Evolutionary conservation across 2,888 invertebrate genomes (phyloP), one percentile per base, ranked within the genome.

Genomic region (Parnassius smintheus): DNA sequence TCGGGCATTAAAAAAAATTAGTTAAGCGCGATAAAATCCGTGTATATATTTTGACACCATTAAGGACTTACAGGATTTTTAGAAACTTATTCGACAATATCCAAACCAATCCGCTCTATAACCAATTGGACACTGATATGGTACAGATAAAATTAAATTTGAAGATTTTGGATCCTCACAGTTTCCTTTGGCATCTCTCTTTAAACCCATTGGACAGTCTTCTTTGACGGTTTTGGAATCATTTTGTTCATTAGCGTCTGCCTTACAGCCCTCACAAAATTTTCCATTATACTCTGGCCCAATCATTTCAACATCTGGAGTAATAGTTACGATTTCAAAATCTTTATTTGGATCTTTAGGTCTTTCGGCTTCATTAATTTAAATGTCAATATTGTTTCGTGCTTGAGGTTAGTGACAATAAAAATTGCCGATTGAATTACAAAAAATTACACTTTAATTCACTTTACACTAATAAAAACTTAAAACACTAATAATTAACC

Each of bases 231-330:
- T 55, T 12, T 46, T 61, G 52, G 61, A 69, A 51, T 67, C 65
- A 50, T 61, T 57, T 49, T 62, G 61, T 51, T 72, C 70, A 1
- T 54, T 64, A 9, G 41, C 68, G 25, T 70, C 71, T 59, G 50
- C 68, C 22, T 65, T 64, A 60, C 74, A 75, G 56, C 71, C 67
- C 12, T 65, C 69, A 59, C 70, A 72, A 41, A 78, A 65, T 65
- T 81, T 82, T 2, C 86, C 83, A 64, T 86, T 83, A 61, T 85
- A 85, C 52, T 71, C 74, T 0, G 88, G 83, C 58, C 85, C 83
- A 51, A 90, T 75, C 2, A 87, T 72, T 72, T 90, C 90, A 0
- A 89, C 79, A 56, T 90, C 88, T 12, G 85, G 83, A 55, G 78
- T 72, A n/a, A 70, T 64, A 7, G 62, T 65, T 11, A 70, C 68